These are phyloP conservation scores for Onychorhynchus coronatus DNA, from an alignment of 2,113 vertebrate genomes.

Conservation along the genomic window DNA sequence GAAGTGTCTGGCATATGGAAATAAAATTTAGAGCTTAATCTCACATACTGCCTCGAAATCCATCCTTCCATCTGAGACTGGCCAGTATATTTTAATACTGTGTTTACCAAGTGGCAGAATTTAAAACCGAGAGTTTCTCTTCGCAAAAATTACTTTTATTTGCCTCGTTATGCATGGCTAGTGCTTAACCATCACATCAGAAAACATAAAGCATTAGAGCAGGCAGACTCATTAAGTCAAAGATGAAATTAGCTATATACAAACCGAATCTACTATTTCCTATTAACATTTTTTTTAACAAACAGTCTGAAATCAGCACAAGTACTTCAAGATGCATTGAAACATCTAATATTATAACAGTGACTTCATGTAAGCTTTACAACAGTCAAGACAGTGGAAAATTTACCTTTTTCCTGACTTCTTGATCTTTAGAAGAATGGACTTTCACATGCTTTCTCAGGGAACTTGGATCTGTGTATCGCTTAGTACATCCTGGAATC, in stretches of 20 bases:
- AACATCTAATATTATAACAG: neutral
- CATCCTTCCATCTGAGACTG: neutral
- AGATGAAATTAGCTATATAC: neutral
- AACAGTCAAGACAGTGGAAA: neutral
- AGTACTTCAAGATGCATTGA: neutral
- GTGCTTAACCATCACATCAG: neutral
- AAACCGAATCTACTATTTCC: neutral
- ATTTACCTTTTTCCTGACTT: constrained; percentile 91
- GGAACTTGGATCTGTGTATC: constrained; percentile 98
- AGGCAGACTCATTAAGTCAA: neutral
- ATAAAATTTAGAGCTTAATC: neutral
- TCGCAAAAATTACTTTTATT: neutral
- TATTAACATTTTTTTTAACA: neutral
- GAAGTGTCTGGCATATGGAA: neutral
- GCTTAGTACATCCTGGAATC: constrained; percentile 91
- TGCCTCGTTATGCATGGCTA: neutral
- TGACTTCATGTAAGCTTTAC: neutral
- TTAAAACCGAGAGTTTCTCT: neutral
- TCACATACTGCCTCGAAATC: neutral
- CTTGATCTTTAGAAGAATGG: constrained; percentile 89
- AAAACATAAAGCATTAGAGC: neutral
- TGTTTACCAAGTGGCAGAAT: neutral
- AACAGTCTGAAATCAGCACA: neutral
- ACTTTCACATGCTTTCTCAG: constrained; percentile 95
- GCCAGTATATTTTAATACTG: neutral